These are phyloP conservation scores for Drosophila subpulchrella DNA, from an alignment of 1,140 invertebrate species.

Conservation along the genomic window DNA sequence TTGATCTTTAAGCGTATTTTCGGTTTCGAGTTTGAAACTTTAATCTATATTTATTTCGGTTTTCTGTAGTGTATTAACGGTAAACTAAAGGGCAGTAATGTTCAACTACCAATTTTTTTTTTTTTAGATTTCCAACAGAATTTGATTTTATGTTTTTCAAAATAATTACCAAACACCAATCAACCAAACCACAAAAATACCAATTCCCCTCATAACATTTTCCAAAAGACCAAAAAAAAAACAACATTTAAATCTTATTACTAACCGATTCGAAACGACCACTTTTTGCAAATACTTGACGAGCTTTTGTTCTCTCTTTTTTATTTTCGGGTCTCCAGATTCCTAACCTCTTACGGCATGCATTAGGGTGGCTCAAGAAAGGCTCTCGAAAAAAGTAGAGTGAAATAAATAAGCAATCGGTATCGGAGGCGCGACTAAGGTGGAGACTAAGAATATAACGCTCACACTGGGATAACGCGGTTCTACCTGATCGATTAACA, in stretches of 20 bases:
- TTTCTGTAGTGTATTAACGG: too few species aligned
- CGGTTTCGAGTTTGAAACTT: neutral
- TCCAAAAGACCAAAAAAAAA: constrained; percentile 4
- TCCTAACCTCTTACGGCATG: constrained; percentile 35
- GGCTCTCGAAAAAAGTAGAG: constrained; percentile 2
- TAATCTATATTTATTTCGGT: neutral
- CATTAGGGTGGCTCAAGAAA: constrained; percentile 27
- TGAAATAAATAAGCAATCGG: constrained; percentile 14
- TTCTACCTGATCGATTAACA: constrained; percentile 28
- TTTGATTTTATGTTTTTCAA: constrained; percentile 68
- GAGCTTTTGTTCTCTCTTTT: constrained; percentile 40
- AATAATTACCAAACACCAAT: constrained; percentile 27
- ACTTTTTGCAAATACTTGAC: constrained; percentile 28
- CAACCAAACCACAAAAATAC: constrained; percentile 4
- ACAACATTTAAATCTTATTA: constrained; percentile 21
- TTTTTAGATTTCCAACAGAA: constrained; percentile 8
- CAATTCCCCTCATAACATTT: constrained; percentile 1
- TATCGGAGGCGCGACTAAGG: constrained; percentile 27
- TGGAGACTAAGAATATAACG: constrained; percentile 30
- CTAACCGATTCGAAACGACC: constrained; percentile 25
- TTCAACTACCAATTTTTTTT: neutral
- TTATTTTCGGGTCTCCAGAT: constrained; percentile 34
- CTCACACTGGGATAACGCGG: constrained; percentile 16
- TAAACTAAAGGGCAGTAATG: neutral
- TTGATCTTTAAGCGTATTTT: neutral